These are phyloP conservation scores for Pelochelys cantorii DNA, from an alignment of 2,797 vertebrate genomes.

Conservation along the genomic window DNA sequence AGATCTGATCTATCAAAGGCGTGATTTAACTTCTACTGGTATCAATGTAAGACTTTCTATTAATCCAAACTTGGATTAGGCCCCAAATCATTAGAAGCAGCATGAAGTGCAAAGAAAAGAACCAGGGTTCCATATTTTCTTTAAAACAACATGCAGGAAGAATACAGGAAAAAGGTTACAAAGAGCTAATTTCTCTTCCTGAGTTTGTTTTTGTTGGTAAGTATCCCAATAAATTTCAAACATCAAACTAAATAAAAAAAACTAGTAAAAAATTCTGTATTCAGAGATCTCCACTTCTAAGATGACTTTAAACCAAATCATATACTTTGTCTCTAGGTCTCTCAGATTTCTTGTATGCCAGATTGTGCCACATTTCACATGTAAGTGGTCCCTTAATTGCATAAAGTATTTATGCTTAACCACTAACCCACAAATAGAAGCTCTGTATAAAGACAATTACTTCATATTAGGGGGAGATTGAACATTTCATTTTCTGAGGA, in stretches of 20 bases:
- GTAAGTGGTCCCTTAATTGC: background rate
- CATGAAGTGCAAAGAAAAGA: background rate
- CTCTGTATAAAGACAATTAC: background rate
- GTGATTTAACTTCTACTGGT: conserved; percentile 28
- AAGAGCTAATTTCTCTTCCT: background rate
- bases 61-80: conserved; percentile 26
- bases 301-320: background rate
- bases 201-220: background rate
- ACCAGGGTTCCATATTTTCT: conserved; percentile 4
- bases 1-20: conserved; percentile 44
- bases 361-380: background rate
- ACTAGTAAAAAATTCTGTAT: background rate
- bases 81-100: conserved; percentile 28
- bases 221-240: conserved; percentile 5
- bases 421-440: background rate
- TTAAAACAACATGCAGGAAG: background rate
- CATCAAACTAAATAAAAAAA: background rate
- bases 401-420: conserved; percentile 12
- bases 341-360: background rate
- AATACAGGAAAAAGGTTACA: background rate
- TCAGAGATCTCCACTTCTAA: conserved; percentile 26
- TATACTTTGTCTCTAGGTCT: conserved; percentile 6
- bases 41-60: conserved; percentile 19
- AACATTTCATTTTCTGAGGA: conserved; percentile 27
- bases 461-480: conserved; percentile 27